Evolutionary conservation across 2,797 vertebrate species (phyloP).

Genomic region (Oryzias dopingdopingensis): DNA sequence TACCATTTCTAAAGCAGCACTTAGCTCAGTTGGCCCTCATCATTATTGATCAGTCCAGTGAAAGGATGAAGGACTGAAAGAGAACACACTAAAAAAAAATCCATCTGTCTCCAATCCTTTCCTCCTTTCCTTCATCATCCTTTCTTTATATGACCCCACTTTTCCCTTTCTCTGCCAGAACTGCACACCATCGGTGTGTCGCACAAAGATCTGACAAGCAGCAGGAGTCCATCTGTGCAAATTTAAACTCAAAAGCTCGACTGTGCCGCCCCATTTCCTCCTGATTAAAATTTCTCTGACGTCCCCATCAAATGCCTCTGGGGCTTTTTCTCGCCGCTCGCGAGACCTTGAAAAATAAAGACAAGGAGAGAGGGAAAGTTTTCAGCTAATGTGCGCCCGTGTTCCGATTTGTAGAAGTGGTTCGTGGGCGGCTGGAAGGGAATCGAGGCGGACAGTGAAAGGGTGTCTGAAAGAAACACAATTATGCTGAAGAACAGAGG

Average conservation of each 20-base stretch:
- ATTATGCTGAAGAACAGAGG: slow-evolving; percentile 39
- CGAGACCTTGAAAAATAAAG: slow-evolving; percentile 70
- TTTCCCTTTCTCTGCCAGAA: slow-evolving; percentile 14
- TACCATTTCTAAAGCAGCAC: too few relatives aligned
- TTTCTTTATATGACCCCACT: background rate
- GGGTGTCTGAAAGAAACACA: slow-evolving; percentile 15
- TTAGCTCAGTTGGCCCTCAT: too few relatives aligned
- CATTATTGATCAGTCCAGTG: too few relatives aligned
- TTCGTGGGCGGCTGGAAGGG: slow-evolving; percentile 34
- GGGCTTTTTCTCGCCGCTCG: slow-evolving; percentile 57
- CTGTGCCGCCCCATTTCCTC: slow-evolving; percentile 64
- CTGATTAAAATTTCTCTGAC: slow-evolving; percentile 66
- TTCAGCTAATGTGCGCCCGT: slow-evolving; percentile 46
- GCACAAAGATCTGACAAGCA: slow-evolving; percentile 48
- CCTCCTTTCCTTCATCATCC: background rate
- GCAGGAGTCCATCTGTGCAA: slow-evolving; percentile 56
- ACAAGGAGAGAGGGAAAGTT: slow-evolving; percentile 57
- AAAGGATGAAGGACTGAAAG: background rate
- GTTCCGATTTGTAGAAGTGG: slow-evolving; percentile 45
- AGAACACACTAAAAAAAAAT: slow-evolving; percentile 9
- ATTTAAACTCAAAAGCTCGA: slow-evolving; percentile 45
- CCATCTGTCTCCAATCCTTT: background rate
- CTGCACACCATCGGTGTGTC: slow-evolving; percentile 40
- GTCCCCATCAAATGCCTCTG: slow-evolving; percentile 56
- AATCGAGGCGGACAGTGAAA: slow-evolving; percentile 45